Evolutionary conservation across 2,113 vertebrate species (phyloP), one percentile per base, ranked within the genome.

Genomic region (Scytalopus superciliaris): DNA sequence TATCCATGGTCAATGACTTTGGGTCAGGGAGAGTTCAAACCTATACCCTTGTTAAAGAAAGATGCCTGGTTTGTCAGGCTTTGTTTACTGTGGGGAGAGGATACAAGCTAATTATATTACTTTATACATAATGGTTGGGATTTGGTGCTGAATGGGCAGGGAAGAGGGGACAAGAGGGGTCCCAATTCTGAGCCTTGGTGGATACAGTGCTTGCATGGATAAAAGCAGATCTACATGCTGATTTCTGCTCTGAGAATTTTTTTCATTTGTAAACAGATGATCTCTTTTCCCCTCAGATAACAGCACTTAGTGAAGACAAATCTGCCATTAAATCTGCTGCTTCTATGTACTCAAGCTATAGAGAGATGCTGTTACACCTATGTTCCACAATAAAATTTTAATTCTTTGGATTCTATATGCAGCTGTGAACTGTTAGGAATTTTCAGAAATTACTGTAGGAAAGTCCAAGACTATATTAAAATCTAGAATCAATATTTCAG

Each of bases 361-460:
- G 68, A 59, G 21, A 75, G 42, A 18, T 13, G 4, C 27, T 68
- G 19, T 68, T 79, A 76, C 11, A 33, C 15, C 8, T 47, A 3
- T 12, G 42, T 89, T 81, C 47, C 37, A n/a, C 2, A 2, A 70
- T 78, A 88, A 77, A 2, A 39, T 74, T 92, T 87, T 64, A 62
- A 45, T 66, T 88, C 56, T 84, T 74, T 81, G 35, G n/a, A 39
- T 80, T 88, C 53, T 80, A 3, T 63, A 27, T 74, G 39, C 37
- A 85, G 33, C 30, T 81, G 17, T 79, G 44, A 68, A 22, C 13
- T 87, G 56, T 37, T 40, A 42, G 9, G 8, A 47, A 3, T 83
- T 95, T 87, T 91, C n/a, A 81, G 42, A 84, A 95, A 93, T 67
- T 64, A 14, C 47, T 74, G 31, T 63, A 72, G 27, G 13, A 47